These are phyloP conservation scores for Gymnoscopelus microlampas DNA, from an alignment of 2,797 vertebrate species.

Conservation along the genomic window DNA sequence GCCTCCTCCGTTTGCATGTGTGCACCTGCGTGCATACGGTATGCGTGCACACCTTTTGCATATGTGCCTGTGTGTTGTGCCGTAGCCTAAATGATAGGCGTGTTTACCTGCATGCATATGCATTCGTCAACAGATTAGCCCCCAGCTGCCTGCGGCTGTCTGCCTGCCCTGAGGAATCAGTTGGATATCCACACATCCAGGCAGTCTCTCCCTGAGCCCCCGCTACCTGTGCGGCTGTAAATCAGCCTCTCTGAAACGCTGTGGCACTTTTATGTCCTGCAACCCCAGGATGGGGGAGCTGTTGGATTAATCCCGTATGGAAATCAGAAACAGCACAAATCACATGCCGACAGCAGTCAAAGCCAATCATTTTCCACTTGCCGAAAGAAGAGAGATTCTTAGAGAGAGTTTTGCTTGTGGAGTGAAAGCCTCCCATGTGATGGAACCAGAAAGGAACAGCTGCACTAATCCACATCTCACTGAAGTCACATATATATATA, in stretches of 20 bases:
- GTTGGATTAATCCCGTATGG: conserved; percentile 36
- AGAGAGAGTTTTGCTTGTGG: conserved; percentile 13
- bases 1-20: conserved; percentile 1
- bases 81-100: conserved; percentile 51
- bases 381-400: conserved; percentile 6
- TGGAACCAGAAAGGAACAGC: conserved; percentile 19
- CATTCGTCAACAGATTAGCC: conserved; percentile 63
- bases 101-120: conserved; percentile 54
- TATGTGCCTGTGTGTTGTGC: conserved; percentile 25
- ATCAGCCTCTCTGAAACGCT: conserved; percentile 45
- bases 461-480: conserved; percentile 33
- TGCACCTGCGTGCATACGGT: background rate
- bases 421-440: conserved; percentile 29
- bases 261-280: conserved; percentile 45
- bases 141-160: conserved; percentile 35
- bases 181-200: conserved; percentile 42
- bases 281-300: conserved; percentile 22
- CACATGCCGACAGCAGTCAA: conserved; percentile 12
- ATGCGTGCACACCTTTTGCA: background rate
- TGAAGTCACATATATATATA: conserved; percentile 15
- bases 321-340: conserved; percentile 12
- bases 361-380: conserved; percentile 27
- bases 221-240: conserved; percentile 36
- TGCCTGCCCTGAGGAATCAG: conserved; percentile 43
- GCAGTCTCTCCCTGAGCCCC: conserved; percentile 46